Conservation (phyloP, 2,888 invertebrate species). For the Ariolimax columbianus region DNA sequence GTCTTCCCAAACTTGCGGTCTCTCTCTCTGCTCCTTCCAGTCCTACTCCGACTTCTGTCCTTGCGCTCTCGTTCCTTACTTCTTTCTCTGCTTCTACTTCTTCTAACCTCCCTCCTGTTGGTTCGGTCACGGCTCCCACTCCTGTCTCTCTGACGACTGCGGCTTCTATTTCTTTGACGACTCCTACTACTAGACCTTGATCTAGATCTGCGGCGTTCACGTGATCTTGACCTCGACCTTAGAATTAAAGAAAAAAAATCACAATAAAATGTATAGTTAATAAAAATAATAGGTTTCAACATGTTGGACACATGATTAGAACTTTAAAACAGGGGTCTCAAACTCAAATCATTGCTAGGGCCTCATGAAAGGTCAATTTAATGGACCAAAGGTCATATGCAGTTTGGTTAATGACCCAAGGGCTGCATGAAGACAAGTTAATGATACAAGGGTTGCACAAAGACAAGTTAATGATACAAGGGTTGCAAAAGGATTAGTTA, state of each 20-base stretch:
- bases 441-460: too few relatives aligned
- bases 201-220: slow-evolving; percentile 43
- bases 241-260: not conserved
- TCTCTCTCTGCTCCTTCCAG: not conserved
- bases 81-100: slow-evolving; percentile 27
- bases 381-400: too few relatives aligned
- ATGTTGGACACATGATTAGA: not conserved
- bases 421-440: too few relatives aligned
- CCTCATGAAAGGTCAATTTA: too few relatives aligned
- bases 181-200: slow-evolving; percentile 31
- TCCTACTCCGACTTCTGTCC: slow-evolving; percentile 9
- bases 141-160: slow-evolving; percentile 40
- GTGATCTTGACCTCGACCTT: slow-evolving; percentile 42
- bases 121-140: slow-evolving; percentile 36
- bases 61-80: slow-evolving; percentile 20
- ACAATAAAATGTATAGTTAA: not conserved
- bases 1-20: not conserved
- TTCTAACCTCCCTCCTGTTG: slow-evolving; percentile 8
- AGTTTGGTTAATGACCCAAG: too few relatives aligned
- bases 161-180: slow-evolving; percentile 31
- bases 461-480: too few relatives aligned
- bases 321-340: too few relatives aligned
- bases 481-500: too few relatives aligned
- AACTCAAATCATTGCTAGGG: too few relatives aligned
- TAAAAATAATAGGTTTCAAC: not conserved